Evolutionary conservation across 2,797 vertebrate species (phyloP).

Genomic region (Hemitrygon akajei): DNA sequence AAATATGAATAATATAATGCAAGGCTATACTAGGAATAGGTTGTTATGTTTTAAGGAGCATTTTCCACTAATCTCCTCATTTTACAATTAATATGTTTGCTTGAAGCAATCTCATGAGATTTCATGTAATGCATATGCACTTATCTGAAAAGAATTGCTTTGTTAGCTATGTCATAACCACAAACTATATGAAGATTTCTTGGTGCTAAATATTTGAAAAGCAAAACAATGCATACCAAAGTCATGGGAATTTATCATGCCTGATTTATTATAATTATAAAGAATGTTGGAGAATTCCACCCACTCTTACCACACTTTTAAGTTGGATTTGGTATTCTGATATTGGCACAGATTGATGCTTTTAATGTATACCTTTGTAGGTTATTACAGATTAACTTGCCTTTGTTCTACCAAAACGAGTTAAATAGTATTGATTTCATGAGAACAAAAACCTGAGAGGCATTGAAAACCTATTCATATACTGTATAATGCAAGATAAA

Average conservation of each 20-base stretch:
- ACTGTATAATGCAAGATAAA: conserved; percentile 28
- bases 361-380: neutral
- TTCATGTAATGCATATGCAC: neutral
- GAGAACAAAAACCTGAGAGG: conserved; percentile 24
- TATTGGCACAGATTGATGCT: neutral
- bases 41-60: neutral
- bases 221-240: neutral
- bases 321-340: neutral
- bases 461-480: conserved; percentile 32
- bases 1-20: neutral
- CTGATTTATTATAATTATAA: neutral
- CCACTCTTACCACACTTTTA: neutral
- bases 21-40: neutral
- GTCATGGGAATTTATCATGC: neutral
- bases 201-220: neutral
- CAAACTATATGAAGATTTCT: neutral
- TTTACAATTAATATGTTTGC: neutral
- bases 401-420: conserved; percentile 17
- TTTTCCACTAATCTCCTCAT: neutral
- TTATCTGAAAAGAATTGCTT: neutral
- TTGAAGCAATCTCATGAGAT: neutral
- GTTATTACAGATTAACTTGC: neutral
- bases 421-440: conserved; percentile 31
- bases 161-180: neutral
- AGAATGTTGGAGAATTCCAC: neutral